Conservation (phyloP, 2,797 vertebrate genomes). For the Mormyrops boulengeri region DNA sequence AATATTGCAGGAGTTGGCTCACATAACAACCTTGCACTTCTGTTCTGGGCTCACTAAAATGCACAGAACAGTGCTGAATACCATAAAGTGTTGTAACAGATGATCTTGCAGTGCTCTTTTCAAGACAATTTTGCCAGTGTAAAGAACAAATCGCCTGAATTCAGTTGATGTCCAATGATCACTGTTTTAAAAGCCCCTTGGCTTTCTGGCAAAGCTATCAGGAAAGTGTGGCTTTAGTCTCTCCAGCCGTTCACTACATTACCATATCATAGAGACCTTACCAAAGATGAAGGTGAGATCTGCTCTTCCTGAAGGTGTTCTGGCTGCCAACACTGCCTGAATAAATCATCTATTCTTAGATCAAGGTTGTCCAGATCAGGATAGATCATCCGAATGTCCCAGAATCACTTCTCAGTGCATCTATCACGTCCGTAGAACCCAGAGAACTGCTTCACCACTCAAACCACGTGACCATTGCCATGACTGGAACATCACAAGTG, state of each 20-base stretch:
- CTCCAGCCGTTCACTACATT: not conserved
- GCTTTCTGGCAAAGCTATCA: not conserved
- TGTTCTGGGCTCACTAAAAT: not conserved
- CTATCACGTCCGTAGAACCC: not conserved
- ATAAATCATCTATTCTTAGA: not conserved
- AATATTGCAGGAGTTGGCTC: not conserved
- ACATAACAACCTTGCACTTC: not conserved
- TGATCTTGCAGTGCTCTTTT: not conserved
- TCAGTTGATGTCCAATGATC: not conserved
- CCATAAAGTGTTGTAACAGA: not conserved
- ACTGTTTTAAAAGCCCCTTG: not conserved
- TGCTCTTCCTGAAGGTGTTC: not conserved
- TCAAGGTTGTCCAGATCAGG: not conserved
- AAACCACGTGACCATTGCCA: not conserved
- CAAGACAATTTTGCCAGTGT: not conserved
- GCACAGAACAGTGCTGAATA: not conserved
- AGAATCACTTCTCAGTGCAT: not conserved
- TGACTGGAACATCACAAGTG: not conserved
- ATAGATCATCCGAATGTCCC: not conserved
- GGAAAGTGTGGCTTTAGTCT: not conserved
- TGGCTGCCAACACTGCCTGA: not conserved
- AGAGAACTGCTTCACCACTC: not conserved
- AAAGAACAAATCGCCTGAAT: not conserved
- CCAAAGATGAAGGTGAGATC: not conserved
- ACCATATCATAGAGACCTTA: not conserved